Evolutionary conservation across 2,888 invertebrate species (phyloP).

Genomic region (Chrysomela aeneicollis): DNA sequence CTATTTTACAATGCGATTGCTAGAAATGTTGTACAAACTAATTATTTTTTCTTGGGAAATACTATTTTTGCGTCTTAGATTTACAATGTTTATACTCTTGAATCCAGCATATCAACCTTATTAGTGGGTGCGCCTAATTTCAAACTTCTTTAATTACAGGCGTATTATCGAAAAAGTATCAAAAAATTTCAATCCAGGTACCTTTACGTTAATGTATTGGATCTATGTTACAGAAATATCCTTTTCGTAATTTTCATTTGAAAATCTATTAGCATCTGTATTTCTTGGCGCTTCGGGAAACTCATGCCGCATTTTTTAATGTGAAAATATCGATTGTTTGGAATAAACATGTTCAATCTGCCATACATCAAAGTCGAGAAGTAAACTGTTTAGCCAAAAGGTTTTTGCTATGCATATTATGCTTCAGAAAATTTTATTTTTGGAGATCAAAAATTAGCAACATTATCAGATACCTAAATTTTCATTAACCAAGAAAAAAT

Average conservation of each 20-base stretch:
- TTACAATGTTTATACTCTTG: too few species aligned
- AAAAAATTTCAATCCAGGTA: too few species aligned
- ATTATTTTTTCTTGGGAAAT: too few species aligned
- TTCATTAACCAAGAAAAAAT: too few species aligned
- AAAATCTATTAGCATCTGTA: neutral
- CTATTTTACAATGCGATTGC: neutral
- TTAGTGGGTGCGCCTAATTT: too few species aligned
- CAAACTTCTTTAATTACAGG: too few species aligned
- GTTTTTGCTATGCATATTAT: neutral
- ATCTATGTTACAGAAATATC: too few species aligned
- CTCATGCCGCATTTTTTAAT: neutral
- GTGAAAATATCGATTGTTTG: slow-evolving; percentile 4
- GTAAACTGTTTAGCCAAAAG: neutral
- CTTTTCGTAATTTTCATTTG: neutral
- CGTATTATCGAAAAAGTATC: too few species aligned
- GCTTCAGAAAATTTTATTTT: neutral
- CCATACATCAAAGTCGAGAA: neutral
- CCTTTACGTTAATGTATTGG: too few species aligned
- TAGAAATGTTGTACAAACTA: neutral
- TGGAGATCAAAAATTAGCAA: neutral
- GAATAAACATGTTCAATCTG: slow-evolving; percentile 3
- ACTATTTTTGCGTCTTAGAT: too few species aligned
- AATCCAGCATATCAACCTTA: too few species aligned
- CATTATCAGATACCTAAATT: slow-evolving; percentile 1
- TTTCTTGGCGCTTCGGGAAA: neutral